These are phyloP conservation scores for Anoura caudifer DNA, from an alignment of 2,113 vertebrate species.

Conservation along the genomic window DNA sequence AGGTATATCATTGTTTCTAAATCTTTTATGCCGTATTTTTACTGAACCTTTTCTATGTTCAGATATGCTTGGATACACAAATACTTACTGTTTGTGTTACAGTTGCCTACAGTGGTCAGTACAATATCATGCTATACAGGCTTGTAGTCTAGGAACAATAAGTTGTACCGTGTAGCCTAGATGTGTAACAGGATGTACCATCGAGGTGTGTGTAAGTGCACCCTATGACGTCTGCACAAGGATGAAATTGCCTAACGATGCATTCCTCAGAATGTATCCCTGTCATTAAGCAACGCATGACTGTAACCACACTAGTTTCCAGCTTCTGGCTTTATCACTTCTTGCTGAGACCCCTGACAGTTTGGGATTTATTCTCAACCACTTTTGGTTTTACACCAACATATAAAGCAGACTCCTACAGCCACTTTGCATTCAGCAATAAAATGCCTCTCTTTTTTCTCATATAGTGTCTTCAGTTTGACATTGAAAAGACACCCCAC, in stretches of 20 bases:
- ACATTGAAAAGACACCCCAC: conserved; percentile 57
- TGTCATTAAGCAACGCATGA: no score
- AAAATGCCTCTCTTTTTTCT: conserved; percentile 44
- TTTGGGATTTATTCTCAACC: conserved; percentile 51
- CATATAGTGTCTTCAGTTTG: conserved; percentile 42
- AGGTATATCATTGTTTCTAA: not conserved
- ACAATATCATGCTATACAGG: not conserved
- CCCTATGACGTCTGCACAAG: not conserved
- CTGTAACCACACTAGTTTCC: not conserved
- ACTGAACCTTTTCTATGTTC: not conserved
- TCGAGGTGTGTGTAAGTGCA: not conserved
- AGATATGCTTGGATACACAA: not conserved
- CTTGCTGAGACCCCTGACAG: not conserved
- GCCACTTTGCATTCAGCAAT: conserved; percentile 63
- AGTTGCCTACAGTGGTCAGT: not conserved
- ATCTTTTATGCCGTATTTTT: not conserved
- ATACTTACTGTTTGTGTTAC: not conserved
- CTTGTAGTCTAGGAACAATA: not conserved
- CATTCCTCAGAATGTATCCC: not conserved
- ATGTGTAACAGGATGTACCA: not conserved
- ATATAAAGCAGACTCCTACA: conserved; percentile 18
- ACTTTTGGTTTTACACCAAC: conserved; percentile 59
- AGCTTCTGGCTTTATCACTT: conserved; percentile 30
- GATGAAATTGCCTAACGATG: no score
- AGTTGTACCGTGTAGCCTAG: no score